Evolutionary conservation across 2,113 vertebrate genomes (phyloP).

Genomic region (Brachirus orientalis): DNA sequence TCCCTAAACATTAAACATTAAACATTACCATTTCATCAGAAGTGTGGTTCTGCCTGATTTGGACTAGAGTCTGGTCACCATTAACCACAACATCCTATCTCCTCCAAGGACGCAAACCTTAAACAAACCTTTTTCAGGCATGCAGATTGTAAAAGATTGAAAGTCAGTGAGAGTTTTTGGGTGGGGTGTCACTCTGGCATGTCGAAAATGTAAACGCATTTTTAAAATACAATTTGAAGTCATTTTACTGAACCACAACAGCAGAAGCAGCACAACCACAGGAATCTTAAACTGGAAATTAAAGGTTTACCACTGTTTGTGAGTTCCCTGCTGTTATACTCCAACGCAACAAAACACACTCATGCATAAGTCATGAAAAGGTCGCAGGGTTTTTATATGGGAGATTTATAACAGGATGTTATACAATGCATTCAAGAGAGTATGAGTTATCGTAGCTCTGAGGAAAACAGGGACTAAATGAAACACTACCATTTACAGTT

Average conservation of each 20-base stretch:
- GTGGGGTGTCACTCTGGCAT: too few species aligned
- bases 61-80: too few species aligned
- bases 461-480: background rate
- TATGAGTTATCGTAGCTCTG: background rate
- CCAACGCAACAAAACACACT: conserved; percentile 37
- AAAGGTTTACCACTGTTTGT: conserved; percentile 38
- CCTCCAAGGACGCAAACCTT: background rate
- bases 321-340: conserved; percentile 25
- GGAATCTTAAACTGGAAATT: conserved; percentile 38
- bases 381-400: conserved; percentile 12
- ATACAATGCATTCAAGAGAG: conserved; percentile 1
- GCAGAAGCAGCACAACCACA: conserved; percentile 35
- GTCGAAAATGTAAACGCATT: too few species aligned
- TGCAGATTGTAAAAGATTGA: background rate
- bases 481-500: background rate
- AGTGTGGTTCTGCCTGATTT: too few species aligned
- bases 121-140: background rate
- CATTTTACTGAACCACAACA: conserved; percentile 28
- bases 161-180: background rate
- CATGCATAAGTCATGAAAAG: conserved; percentile 23
- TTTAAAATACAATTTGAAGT: background rate
- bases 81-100: background rate
- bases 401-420: conserved; percentile 16
- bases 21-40: too few species aligned
- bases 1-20: too few species aligned